phyloP scores from a whole-genome alignment of 2,797 vertebrate genomes.

The Myiotriccus ornatus region DNA sequence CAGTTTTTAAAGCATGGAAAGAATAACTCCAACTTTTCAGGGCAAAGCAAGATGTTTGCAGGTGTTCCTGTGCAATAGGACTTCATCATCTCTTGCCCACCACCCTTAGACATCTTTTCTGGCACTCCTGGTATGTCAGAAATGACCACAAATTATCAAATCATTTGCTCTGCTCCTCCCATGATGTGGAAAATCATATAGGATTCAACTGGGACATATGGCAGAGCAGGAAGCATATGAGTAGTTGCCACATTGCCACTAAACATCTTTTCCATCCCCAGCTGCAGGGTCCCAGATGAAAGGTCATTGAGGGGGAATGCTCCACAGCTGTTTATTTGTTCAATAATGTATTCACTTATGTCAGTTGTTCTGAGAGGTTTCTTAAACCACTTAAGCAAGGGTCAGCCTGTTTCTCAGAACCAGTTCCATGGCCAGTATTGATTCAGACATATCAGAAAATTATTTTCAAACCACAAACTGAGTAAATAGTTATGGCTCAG shows the following conservation, averaged over 20 bases:
- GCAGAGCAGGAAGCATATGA: not conserved
- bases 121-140: not conserved
- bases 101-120: not conserved
- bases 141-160: not conserved
- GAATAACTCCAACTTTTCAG: not conserved
- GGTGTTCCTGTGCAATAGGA: not conserved
- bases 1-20: not conserved
- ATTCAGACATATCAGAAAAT: slow-evolving; percentile 35
- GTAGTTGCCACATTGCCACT: not conserved
- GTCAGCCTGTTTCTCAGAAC: slow-evolving; percentile 62
- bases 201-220: not conserved
- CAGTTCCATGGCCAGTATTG: not conserved
- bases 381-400: slow-evolving; percentile 63
- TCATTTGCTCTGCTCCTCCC: not conserved
- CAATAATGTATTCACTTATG: slow-evolving; percentile 30
- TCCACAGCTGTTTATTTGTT: slow-evolving; percentile 53
- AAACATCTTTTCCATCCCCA: slow-evolving; percentile 8
- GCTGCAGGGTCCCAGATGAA: not conserved
- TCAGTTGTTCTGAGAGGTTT: slow-evolving; percentile 40
- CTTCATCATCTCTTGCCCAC: not conserved
- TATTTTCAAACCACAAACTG: slow-evolving; percentile 30
- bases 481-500: not conserved
- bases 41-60: not conserved
- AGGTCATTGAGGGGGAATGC: not conserved
- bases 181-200: not conserved